Percentiles rank a stretch among this genome's conserved stretches.
These are phyloP conservation scores for Centropyge bicolor DNA, from an alignment of 2,797 vertebrate species.

Conservation along the genomic window DNA sequence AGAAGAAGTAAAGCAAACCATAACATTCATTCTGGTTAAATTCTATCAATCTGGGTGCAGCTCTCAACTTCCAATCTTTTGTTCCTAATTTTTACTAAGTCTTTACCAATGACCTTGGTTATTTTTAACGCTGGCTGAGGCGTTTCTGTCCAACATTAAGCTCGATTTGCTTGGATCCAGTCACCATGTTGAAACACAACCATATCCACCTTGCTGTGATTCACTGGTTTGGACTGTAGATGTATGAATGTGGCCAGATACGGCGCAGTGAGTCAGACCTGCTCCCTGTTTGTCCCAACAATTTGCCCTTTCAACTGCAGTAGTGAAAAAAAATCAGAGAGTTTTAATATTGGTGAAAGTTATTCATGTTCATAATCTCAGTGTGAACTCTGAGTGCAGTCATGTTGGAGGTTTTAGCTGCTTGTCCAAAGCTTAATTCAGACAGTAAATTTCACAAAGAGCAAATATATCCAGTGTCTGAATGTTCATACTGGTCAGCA, in stretches of 20 bases:
- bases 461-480: background rate
- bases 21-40: background rate
- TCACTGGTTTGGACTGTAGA: conserved; percentile 30
- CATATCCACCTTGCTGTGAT: conserved; percentile 26
- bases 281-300: conserved; percentile 21
- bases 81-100: background rate
- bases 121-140: too few relatives aligned
- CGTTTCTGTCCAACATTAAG: background rate
- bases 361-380: background rate
- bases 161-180: conserved; percentile 8
- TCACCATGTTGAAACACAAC: conserved; percentile 16
- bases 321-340: background rate
- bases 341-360: background rate
- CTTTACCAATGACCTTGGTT: background rate
- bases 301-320: conserved; percentile 27
- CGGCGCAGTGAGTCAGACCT: conserved; percentile 33
- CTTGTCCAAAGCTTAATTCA: background rate
- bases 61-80: too few relatives aligned
- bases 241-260: conserved; percentile 24
- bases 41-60: background rate
- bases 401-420: background rate
- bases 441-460: background rate
- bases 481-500: too few relatives aligned
- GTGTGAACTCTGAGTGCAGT: background rate
- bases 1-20: background rate